phyloP scores from a whole-genome alignment of 2,888 invertebrate genomes.

The Plebejus argus region DNA sequence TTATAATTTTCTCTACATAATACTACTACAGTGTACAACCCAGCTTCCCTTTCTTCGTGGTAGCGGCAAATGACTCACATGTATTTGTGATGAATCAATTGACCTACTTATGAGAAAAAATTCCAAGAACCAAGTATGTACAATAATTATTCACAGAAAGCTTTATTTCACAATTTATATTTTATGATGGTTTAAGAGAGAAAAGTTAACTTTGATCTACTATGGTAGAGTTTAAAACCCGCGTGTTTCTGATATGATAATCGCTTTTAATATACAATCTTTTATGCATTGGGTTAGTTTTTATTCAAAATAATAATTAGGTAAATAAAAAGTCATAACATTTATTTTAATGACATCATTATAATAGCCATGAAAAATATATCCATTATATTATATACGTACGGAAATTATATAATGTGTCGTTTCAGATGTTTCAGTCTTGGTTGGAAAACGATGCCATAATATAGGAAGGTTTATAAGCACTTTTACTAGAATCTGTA shows the following conservation, averaged over 20 bases:
- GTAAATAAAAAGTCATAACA: not conserved
- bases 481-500: slow-evolving; percentile 76
- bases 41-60: slow-evolving; percentile 2
- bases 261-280: not conserved
- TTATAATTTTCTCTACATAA: not conserved
- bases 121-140: slow-evolving; percentile 11
- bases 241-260: not conserved
- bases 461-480: slow-evolving; percentile 45
- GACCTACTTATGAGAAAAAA: slow-evolving; percentile 47
- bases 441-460: slow-evolving; percentile 21
- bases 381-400: not conserved
- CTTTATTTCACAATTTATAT: not conserved
- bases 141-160: not conserved
- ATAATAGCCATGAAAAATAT: not conserved
- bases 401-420: slow-evolving; percentile 19
- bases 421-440: slow-evolving; percentile 20
- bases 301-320: not conserved
- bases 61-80: slow-evolving; percentile 46
- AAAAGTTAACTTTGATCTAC: not conserved
- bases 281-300: not conserved
- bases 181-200: not conserved
- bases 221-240: not conserved
- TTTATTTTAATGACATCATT: not conserved
- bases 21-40: not conserved
- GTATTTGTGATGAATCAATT: slow-evolving; percentile 44